Evolutionary conservation across 2,113 vertebrate genomes (phyloP), one percentile per base, ranked within the genome.

Genomic region (Penelope pileata): DNA sequence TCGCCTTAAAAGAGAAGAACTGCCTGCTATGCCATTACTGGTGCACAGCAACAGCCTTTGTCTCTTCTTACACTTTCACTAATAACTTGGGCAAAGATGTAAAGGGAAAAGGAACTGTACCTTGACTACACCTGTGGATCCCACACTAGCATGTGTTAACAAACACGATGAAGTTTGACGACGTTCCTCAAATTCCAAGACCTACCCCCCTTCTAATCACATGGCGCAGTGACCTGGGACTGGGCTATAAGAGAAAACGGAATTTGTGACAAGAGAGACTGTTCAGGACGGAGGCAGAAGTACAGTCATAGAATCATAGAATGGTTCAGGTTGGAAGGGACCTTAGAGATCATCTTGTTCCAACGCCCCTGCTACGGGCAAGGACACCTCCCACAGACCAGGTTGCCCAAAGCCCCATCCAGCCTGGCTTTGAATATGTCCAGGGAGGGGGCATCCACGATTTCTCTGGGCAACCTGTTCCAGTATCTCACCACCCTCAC

Each of bases 21-120:
- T 10, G 36, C 30, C 45, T 66, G 27, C 58, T 40, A 48, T 0
- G 0, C 14, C 2, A 0, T 36, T 27, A 40, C 27, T 34, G 16
- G 42, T 8, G 24, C 43, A 50, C 30, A 48, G 50, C 26, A 30
- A 30, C 1, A 36, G 73, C 4, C 32, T 54, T 69, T 64, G 26
- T 10, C 30, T 81, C 62, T 40, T 59, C 48, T 79, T 64, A 45
- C 15, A 51, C 38, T 74, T 58, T 26, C 17, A 16, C 29, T 29
- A 47, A 48, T 32, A 34, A 56, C 9, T 10, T 50, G 14, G 32
- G 8, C 24, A 50, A 40, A 78, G 19, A 40, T 8, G 11, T 9
- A 72, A 36, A 86, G 47, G 73, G 42, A 40, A 80, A 75, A 66
- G 34, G 27, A 12, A 62, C 24, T 10, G 36, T 30, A 45, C 19